Base-by-base conservation (phyloP, 2,113 vertebrate species). In the Struthidea cinerea region DNA sequence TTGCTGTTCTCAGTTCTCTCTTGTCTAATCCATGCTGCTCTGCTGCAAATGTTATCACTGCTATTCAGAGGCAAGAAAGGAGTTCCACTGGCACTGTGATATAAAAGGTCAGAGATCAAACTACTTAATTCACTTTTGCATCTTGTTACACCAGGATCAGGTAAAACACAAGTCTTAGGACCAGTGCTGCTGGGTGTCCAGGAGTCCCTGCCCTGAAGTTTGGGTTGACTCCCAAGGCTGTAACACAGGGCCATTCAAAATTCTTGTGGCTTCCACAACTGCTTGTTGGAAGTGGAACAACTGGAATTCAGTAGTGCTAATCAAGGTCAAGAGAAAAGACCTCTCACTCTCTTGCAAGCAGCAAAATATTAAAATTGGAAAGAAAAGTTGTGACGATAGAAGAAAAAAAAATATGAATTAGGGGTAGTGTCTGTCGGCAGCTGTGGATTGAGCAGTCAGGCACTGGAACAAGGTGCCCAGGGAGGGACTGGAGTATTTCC, bases 341-440 rank as follows among this genome's bases (percentile, higher is more conserved):
- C 15, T 75, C 17, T 76, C 17, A 6, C 17, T 26, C 22, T 53
- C 35, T 33, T 88, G 39, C 9, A 61, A 53, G n/a, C 28, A 53
- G 61, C 4, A 41, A 32, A 75, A 30, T 1, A 13, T 4, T 9
- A 24, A 32, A 59, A 20, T 39, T 69, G 14, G 11, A 26, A 81
- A 56, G n/a, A 14, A 9, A 59, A 73, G 22, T 7, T 0, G 3
- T 5, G 33, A 13, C 33, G 5, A 2, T 1, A 24, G 39, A n/a
- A 47, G 39, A 47, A 42, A 6, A 33, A 46, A n/a, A 16, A 46
- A 5, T 3, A 1, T 7, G 15, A 50, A 6, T 68, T 50, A 4
- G 55, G 30, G 61, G 11, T 4, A 0, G 19, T 32, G 52, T 21
- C 7, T 24, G 16, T 28, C 19, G n/a, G 50, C 46, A 93, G 41